A percentile compares a stretch with the other conserved stretches of the same genome.
phyloP scores from a whole-genome alignment of 2,797 vertebrate species.

The Phaenicophaeus curvirostris region DNA sequence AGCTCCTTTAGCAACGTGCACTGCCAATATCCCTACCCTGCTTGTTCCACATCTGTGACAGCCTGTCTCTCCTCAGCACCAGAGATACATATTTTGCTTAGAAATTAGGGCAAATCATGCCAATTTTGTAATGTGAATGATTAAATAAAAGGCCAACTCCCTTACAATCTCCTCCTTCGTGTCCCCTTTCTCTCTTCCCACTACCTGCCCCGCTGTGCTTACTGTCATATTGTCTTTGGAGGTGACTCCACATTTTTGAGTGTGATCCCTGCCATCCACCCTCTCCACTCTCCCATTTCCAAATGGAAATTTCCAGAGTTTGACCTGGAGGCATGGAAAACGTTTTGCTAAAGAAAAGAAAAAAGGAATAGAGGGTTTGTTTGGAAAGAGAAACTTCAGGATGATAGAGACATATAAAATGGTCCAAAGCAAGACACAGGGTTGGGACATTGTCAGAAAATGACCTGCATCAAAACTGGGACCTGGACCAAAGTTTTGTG shows the following conservation, averaged over 20 bases:
- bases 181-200: neutral
- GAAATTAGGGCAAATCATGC: neutral
- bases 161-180: accelerated
- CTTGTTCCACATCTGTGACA: constrained; percentile 23
- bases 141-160: neutral
- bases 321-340: neutral
- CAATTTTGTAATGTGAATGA: neutral
- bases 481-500: neutral
- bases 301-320: neutral
- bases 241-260: neutral
- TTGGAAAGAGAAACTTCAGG: neutral
- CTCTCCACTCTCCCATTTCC: neutral
- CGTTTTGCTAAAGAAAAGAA: neutral
- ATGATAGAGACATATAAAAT: neutral
- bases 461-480: neutral
- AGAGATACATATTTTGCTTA: constrained; percentile 33
- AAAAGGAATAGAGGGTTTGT: neutral
- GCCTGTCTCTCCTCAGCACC: neutral
- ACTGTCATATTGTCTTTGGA: neutral
- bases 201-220: accelerated
- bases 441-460: neutral
- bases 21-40: neutral
- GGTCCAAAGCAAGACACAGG: neutral
- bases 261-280: neutral
- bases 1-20: neutral